Evolutionary conservation across 2,797 vertebrate species (phyloP).

Genomic region (Ambastaia sidthimunki): DNA sequence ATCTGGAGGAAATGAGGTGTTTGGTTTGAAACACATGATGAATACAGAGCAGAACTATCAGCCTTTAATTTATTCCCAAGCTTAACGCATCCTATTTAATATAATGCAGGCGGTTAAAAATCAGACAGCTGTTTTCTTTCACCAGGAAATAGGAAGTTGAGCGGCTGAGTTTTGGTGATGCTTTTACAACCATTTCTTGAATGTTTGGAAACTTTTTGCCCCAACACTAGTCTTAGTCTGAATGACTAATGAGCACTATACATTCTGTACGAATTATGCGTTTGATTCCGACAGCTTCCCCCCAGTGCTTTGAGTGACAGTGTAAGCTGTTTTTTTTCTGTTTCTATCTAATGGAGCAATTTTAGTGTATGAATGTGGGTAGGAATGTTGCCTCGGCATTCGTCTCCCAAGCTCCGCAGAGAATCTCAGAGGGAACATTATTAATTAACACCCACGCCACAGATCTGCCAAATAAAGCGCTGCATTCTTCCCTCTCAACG

Average conservation of each 20-base stretch:
- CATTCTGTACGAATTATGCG: neutral
- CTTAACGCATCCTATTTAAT: conserved; percentile 25
- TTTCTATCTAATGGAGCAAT: conserved; percentile 59
- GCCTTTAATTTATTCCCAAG: conserved; percentile 14
- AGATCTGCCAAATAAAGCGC: conserved; percentile 54
- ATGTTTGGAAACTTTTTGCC: conserved; percentile 11
- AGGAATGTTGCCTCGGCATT: conserved; percentile 43
- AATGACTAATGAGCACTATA: conserved; percentile 22
- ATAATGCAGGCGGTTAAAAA: conserved; percentile 13
- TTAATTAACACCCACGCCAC: conserved; percentile 64
- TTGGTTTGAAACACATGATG: conserved; percentile 34
- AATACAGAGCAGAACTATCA: conserved; percentile 22
- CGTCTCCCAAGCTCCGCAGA: conserved; percentile 40
- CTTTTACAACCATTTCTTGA: neutral
- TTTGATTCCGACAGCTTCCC: conserved; percentile 12
- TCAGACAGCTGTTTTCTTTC: conserved; percentile 3
- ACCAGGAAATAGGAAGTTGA: conserved; percentile 7
- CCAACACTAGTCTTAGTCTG: conserved; percentile 11
- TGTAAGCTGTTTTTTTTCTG: conserved; percentile 69
- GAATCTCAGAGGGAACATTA: conserved; percentile 54
- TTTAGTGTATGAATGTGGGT: conserved; percentile 35
- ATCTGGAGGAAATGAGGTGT: conserved; percentile 21
- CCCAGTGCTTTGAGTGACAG: conserved; percentile 68
- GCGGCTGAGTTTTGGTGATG: neutral
- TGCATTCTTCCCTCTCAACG: conserved; percentile 37